A percentile compares a stretch with the other conserved stretches of the same genome.
phyloP scores from a whole-genome alignment of 2,797 vertebrate genomes.

The Gymnopithys bicolor region DNA sequence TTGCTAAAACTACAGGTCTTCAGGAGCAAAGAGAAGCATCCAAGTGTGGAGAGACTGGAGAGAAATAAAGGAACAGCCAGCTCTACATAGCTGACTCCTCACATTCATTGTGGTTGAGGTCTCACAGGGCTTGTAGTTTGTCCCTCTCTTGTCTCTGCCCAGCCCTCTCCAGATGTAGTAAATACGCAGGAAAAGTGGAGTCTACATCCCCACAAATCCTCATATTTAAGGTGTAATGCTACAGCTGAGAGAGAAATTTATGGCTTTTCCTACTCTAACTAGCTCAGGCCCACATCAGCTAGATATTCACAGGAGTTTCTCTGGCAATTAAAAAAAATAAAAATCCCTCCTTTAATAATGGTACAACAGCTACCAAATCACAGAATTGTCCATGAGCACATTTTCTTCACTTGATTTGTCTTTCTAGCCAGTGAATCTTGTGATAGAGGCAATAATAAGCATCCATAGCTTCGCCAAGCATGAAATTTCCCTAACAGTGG shows the following conservation, averaged over 20 bases:
- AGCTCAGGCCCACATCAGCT: neutral
- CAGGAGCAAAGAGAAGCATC: neutral
- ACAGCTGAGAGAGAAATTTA: neutral
- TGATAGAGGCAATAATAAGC: neutral
- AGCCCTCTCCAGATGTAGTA: neutral
- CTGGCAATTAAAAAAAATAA: neutral
- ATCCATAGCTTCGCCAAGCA: neutral
- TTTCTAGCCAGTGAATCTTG: neutral
- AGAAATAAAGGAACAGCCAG: neutral
- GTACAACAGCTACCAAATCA: neutral
- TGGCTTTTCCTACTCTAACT: neutral
- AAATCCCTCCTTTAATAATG: neutral
- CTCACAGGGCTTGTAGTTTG: neutral
- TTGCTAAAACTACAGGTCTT: neutral
- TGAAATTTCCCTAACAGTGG: neutral
- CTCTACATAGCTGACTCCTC: neutral
- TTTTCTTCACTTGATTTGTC: neutral
- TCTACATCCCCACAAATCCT: neutral
- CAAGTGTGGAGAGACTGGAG: neutral
- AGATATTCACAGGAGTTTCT: neutral
- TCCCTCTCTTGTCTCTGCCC: neutral
- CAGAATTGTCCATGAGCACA: neutral
- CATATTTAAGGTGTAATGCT: accelerated
- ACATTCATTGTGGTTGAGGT: neutral
- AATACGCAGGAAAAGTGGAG: neutral